Evolutionary conservation across 2,888 invertebrate genomes (phyloP).

Genomic region (Coleophora flavipennella): DNA sequence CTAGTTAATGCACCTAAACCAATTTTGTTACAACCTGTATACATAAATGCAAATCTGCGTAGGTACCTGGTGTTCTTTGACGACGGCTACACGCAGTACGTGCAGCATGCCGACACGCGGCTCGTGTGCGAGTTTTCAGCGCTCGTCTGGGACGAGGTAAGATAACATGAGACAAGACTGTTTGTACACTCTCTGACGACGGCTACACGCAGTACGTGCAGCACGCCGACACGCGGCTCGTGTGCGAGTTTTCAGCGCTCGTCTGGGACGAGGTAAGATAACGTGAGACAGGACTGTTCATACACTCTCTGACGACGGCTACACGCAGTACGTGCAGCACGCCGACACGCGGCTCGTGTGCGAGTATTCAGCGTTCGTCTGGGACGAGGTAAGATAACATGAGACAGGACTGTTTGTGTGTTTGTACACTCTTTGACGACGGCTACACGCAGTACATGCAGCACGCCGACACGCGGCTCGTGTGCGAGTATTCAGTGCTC

Average conservation of each 20-base stretch:
- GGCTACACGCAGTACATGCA: conserved; percentile 89
- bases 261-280: conserved; percentile 84
- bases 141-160: conserved; percentile 90
- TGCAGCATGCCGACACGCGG: conserved; percentile 76
- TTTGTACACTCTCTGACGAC: too few species aligned
- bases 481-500: conserved; percentile 74
- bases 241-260: conserved; percentile 77
- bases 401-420: too few species aligned
- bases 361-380: too few species aligned
- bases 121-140: conserved; percentile 78
- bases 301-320: too few species aligned
- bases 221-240: conserved; percentile 77
- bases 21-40: too few species aligned
- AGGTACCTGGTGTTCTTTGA: conserved; percentile 63
- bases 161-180: too few species aligned
- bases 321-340: conserved; percentile 89
- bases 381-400: too few species aligned
- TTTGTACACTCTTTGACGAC: too few species aligned
- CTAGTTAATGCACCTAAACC: too few species aligned
- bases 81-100: conserved; percentile 92
- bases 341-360: too few species aligned
- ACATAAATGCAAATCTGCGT: too few species aligned
- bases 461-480: conserved; percentile 77
- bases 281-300: too few species aligned
- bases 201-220: conserved; percentile 89